Base-by-base conservation (phyloP, 2,113 vertebrate species). In the Athene noctua region DNA sequence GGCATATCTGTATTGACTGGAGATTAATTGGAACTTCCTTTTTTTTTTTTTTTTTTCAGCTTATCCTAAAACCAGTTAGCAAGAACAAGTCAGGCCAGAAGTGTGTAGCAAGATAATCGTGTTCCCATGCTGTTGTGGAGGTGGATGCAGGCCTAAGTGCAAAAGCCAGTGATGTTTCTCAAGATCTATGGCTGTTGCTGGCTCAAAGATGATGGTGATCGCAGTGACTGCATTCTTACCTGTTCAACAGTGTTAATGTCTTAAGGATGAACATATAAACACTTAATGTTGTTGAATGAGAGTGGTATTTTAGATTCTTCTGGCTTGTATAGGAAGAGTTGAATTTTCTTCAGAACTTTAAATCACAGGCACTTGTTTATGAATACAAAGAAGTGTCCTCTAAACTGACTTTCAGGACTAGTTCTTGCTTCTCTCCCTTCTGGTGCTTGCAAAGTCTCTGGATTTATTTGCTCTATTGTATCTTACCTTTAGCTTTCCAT, bases 81-180 rank as follows among this genome's bases (percentile, higher is more conserved):
- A 46, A 51, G 47, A 74, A 7, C 63, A 79, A 49, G 29, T 27
- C n/a, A 51, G 81, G 23, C 47, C 46, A 82, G 81, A 68, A 57
- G 82, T 1, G 6, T 20, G 21, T 2, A 42, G 79, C 14, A 49
- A 10, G 82, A 15, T 21, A 57, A 72, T 73, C 1, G 0, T 5
- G 25, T 63, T 75, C 57, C 32, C 6, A 0, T 22, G 66, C 51
- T 79, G 34, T 34, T 27, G 36, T 14, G 17, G 72, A 30, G 51
- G 54, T 15, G 12, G 36, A 8, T n/a, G n/a, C 12, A 11, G 75
- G 59, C 25, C 5, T 11, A 21, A 14, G 30, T 23, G 34, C 13
- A 14, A 6, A 49, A 20, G 16, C 2, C 40, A 16, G 29, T 14
- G 58, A 7, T 72, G 32, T 58, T 73, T 59, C 25, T 29, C 22